Evolutionary conservation across 2,888 invertebrate genomes (phyloP).

Genomic region (Acheta domesticus): DNA sequence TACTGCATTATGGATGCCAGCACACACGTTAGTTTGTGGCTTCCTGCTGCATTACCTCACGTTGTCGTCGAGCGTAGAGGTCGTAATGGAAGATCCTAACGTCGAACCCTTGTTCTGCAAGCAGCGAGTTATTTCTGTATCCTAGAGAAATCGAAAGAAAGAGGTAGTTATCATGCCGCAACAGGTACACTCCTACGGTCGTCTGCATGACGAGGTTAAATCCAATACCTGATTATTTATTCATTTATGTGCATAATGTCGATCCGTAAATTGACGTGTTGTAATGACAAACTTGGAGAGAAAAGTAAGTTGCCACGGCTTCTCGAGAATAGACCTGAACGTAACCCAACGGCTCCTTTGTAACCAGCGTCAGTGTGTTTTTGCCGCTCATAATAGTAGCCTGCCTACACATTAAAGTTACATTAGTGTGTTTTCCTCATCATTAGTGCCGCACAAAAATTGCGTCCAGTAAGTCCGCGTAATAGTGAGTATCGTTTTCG

Average conservation of each 20-base stretch:
- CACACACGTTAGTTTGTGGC: too few species aligned
- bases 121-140: too few species aligned
- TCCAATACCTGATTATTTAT: slow-evolving; percentile 9
- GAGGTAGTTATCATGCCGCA: too few species aligned
- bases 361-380: neutral
- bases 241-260: neutral
- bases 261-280: slow-evolving; percentile 18
- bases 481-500: neutral
- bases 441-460: neutral
- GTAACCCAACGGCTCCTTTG: neutral
- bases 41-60: too few species aligned
- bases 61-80: too few species aligned
- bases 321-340: neutral
- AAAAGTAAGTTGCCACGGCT: neutral
- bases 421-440: slow-evolving; percentile 9
- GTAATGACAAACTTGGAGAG: slow-evolving; percentile 18
- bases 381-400: neutral
- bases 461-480: neutral
- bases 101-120: too few species aligned
- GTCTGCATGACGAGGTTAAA: neutral
- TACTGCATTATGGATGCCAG: too few species aligned
- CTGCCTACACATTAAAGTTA: neutral
- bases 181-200: neutral
- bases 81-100: too few species aligned
- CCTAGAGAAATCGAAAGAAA: too few species aligned